phyloP scores from a whole-genome alignment of 2,888 invertebrate genomes.

The Blera fallax region DNA sequence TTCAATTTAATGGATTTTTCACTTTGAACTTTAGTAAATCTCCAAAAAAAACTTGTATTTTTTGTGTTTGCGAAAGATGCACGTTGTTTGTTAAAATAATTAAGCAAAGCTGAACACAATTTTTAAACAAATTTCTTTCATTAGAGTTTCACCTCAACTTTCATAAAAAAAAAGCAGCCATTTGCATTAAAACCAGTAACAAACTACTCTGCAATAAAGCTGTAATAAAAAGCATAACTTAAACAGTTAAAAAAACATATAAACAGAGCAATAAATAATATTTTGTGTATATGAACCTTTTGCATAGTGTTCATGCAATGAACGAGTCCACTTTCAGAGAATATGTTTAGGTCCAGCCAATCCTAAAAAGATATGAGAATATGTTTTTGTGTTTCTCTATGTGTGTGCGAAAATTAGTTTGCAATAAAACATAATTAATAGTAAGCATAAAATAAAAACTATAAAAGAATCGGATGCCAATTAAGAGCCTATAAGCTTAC shows the following conservation, averaged over 20 bases:
- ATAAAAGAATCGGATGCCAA: slow-evolving; percentile 16
- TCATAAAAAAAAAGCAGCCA: not conserved
- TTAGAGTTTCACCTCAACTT: not conserved
- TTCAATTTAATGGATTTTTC: no score
- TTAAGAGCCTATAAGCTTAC: slow-evolving; percentile 36
- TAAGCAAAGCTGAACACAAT: no score
- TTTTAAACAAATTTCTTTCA: not conserved
- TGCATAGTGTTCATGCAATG: slow-evolving; percentile 82
- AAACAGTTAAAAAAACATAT: slow-evolving; percentile 30
- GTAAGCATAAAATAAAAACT: slow-evolving; percentile 32
- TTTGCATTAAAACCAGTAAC: not conserved
- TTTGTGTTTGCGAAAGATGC: no score
- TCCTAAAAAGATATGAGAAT: slow-evolving; percentile 79
- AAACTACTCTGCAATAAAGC: slow-evolving; percentile 33
- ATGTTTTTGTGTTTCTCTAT: slow-evolving; percentile 37
- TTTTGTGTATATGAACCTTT: slow-evolving; percentile 78
- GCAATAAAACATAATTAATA: slow-evolving; percentile 16
- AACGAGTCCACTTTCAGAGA: slow-evolving; percentile 81
- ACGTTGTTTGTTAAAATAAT: no score
- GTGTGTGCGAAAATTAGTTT: slow-evolving; percentile 26
- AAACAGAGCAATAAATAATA: slow-evolving; percentile 3
- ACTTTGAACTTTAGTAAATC: no score
- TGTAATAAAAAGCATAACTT: slow-evolving; percentile 36
- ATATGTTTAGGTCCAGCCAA: slow-evolving; percentile 82
- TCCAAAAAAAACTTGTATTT: no score